Evolutionary conservation across 2,797 vertebrate genomes (phyloP).

Genomic region (Semaprochilodus insignis): DNA sequence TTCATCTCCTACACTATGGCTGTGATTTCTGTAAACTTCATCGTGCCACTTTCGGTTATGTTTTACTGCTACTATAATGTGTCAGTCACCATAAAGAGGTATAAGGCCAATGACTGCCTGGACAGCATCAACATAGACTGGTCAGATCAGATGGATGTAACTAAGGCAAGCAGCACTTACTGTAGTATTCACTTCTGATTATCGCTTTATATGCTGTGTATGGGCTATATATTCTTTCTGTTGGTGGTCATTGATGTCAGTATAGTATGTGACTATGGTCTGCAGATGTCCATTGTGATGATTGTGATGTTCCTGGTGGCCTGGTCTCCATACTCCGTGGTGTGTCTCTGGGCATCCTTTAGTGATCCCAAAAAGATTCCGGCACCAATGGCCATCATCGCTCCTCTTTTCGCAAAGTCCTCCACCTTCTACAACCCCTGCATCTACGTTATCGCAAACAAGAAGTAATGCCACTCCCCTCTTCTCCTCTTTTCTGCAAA

Average conservation of each 20-base stretch:
- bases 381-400: slow-evolving; percentile 92
- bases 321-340: slow-evolving; percentile 95
- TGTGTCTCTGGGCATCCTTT: slow-evolving; percentile 97
- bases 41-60: slow-evolving; percentile 90
- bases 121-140: slow-evolving; percentile 85
- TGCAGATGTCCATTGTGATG: slow-evolving; percentile 97
- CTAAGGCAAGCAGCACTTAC: slow-evolving; percentile 80
- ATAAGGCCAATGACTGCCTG: slow-evolving; percentile 77
- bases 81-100: slow-evolving; percentile 82
- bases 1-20: slow-evolving; percentile 89
- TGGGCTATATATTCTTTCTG: not conserved
- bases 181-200: not conserved
- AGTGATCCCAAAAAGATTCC: slow-evolving; percentile 90
- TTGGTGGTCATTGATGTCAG: not conserved
- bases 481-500: not conserved
- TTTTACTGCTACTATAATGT: slow-evolving; percentile 97
- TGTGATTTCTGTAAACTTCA: slow-evolving; percentile 91
- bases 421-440: slow-evolving; percentile 99
- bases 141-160: slow-evolving; percentile 94
- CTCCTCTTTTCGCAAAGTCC: slow-evolving; percentile 96
- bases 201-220: not conserved
- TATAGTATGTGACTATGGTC: slow-evolving; percentile 14
- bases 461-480: slow-evolving; percentile 83
- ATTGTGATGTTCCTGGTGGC: slow-evolving; percentile 96
- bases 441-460: slow-evolving; percentile 96